A percentile compares a stretch with the other conserved stretches of the same genome.
These are phyloP conservation scores for Manacus vitellinus DNA, from an alignment of 2,113 vertebrate genomes.

Conservation along the genomic window DNA sequence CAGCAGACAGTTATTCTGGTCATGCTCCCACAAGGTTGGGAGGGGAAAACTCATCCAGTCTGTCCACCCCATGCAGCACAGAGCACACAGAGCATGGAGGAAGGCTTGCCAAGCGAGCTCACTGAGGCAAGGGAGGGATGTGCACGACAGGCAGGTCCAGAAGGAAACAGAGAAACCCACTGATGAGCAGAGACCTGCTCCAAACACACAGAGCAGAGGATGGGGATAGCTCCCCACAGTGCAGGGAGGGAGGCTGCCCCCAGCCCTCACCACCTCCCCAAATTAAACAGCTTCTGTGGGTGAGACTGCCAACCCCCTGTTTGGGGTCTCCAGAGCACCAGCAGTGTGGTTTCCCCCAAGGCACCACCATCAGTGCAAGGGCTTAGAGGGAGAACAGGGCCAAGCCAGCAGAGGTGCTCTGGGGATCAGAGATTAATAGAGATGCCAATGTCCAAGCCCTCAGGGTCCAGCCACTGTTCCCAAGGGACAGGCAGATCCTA, in stretches of 20 bases:
- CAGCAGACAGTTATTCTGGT: neutral
- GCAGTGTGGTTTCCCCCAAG: neutral
- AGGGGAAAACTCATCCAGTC: neutral
- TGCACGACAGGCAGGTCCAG: rapidly evolving
- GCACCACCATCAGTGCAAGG: neutral
- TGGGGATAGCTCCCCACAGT: neutral
- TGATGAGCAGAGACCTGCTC: neutral
- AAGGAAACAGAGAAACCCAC: neutral
- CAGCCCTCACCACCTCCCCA: neutral
- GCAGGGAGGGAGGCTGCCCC: neutral
- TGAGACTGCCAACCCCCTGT: neutral
- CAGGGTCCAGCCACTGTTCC: too few species aligned
- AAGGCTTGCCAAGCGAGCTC: rapidly evolving
- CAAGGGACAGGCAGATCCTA: neutral
- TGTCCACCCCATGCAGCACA: neutral
- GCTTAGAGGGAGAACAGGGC: neutral
- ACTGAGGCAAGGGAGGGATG: neutral
- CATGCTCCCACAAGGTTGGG: rapidly evolving
- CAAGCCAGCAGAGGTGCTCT: neutral
- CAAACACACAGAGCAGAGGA: neutral
- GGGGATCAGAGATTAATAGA: neutral
- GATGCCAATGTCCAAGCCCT: neutral
- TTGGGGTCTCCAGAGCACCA: neutral
- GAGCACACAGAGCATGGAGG: rapidly evolving
- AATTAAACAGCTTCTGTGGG: neutral